Evolutionary conservation across 2,797 vertebrate genomes (phyloP), one percentile per base, ranked within the genome.

Genomic region (Octomys mimax): DNA sequence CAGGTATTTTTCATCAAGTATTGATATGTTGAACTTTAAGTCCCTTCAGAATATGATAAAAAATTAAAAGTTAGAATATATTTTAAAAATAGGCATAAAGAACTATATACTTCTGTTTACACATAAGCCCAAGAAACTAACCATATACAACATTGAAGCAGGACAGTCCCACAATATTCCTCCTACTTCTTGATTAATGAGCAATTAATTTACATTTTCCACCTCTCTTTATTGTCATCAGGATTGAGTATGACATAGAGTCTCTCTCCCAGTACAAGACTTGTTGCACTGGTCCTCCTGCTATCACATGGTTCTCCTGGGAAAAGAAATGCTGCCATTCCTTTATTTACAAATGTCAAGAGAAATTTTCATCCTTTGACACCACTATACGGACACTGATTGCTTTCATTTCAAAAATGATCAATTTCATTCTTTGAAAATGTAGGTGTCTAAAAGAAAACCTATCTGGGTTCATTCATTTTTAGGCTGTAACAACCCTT

Each of bases 321-420:
- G 33, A 39, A 49, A 31, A 54, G 28, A 16, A 70, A 89, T 14
- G 49, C 36, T 73, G 11, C 9, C 42, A 33, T 42, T 62, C 6
- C 8, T 73, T 64, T 19, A n/a, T 80, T 36, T 46, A 4, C 11
- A 85, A 66, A 4, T 36, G 9, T 77, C 4, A 61, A 8, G 14
- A 66, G 16, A 36, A n/a, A n/a, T 68, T 8, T 79, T n/a, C 9
- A 84, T 62, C 42, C 54, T 73, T 36, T 79, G 54, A 46, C 0
- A 46, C 26, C 16, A 66, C 64, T 24, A 70, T 0, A 0, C 46
- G 46, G 19, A 16, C 10, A 42, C 24, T 42, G 3, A 57, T 21
- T 85, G 52, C 33, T 85, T 94, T 96, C 54, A 86, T 82, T 95
- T 84, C 6, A 86, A 80, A 95, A 78, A n/a, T 5, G 77, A 71